Percentiles rank a stretch among this genome's conserved stretches.
Evolutionary conservation across 2,797 vertebrate species (phyloP).

Genomic region (Neopelma chrysocephalum): DNA sequence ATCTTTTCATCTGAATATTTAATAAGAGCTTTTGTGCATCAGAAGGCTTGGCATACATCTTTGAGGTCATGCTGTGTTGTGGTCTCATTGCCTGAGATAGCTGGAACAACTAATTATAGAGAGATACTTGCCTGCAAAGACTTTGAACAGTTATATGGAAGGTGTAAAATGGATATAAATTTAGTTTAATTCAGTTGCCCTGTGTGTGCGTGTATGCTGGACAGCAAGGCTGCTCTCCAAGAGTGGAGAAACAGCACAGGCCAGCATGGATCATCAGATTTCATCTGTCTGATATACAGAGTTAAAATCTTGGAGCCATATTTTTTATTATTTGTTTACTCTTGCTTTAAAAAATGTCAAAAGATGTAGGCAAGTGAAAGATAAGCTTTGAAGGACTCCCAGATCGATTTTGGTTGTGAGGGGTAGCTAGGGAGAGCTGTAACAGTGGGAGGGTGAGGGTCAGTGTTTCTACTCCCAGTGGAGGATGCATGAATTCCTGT

Average conservation of each 20-base stretch:
- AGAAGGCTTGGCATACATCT: neutral
- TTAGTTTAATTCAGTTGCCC: neutral
- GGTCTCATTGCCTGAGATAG: neutral
- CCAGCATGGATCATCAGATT: neutral
- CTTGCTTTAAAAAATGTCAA: neutral
- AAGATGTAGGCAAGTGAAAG: neutral
- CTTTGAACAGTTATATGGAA: neutral
- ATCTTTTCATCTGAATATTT: constrained; percentile 18
- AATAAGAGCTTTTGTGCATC: neutral
- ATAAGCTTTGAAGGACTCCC: neutral
- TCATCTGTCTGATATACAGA: neutral
- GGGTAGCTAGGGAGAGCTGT: neutral
- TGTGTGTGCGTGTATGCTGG: neutral
- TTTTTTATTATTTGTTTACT: neutral
- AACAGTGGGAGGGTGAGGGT: neutral
- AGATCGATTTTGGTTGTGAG: neutral
- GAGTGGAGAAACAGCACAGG: neutral
- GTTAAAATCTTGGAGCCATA: neutral
- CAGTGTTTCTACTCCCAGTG: neutral
- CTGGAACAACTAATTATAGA: neutral
- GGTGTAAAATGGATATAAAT: neutral
- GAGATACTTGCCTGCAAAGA: neutral
- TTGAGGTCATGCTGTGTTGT: neutral
- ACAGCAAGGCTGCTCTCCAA: neutral
- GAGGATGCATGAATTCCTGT: neutral